phyloP scores from a whole-genome alignment of 2,888 invertebrate species.

The Caenorhabditis angaria region DNA sequence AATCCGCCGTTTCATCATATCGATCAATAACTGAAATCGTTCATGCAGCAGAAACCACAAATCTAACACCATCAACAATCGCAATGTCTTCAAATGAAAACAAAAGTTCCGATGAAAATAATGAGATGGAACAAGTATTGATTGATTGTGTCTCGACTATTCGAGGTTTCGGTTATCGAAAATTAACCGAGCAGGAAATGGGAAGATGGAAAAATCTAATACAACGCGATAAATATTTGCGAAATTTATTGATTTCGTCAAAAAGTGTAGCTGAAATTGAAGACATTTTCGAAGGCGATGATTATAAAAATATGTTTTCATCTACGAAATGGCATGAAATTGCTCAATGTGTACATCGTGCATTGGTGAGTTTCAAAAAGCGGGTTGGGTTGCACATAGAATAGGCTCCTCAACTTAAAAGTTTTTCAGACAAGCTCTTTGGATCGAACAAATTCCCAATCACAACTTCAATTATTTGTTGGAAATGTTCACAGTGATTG shows the following conservation, averaged over 20 bases:
- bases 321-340: constrained; percentile 67
- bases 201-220: constrained; percentile 58
- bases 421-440: constrained; percentile 29
- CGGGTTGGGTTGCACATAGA: background rate
- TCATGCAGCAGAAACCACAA: constrained; percentile 64
- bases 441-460: constrained; percentile 42
- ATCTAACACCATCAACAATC: background rate
- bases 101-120: background rate
- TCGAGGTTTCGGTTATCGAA: constrained; percentile 64
- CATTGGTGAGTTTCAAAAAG: constrained; percentile 16
- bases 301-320: constrained; percentile 65
- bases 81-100: constrained; percentile 2
- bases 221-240: constrained; percentile 35
- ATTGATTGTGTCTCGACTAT: constrained; percentile 53
- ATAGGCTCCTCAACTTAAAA: constrained; percentile 1
- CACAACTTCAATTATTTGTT: constrained; percentile 58
- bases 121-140: constrained; percentile 21
- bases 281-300: constrained; percentile 45
- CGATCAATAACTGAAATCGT: constrained; percentile 70
- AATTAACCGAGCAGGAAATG: constrained; percentile 70
- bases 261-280: constrained; percentile 50
- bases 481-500: constrained; percentile 61
- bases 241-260: constrained; percentile 29
- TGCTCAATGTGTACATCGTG: constrained; percentile 57
- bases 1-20: constrained; percentile 54